Conservation (phyloP, 2,797 vertebrate genomes). For the Sebastes oblongus region DNA sequence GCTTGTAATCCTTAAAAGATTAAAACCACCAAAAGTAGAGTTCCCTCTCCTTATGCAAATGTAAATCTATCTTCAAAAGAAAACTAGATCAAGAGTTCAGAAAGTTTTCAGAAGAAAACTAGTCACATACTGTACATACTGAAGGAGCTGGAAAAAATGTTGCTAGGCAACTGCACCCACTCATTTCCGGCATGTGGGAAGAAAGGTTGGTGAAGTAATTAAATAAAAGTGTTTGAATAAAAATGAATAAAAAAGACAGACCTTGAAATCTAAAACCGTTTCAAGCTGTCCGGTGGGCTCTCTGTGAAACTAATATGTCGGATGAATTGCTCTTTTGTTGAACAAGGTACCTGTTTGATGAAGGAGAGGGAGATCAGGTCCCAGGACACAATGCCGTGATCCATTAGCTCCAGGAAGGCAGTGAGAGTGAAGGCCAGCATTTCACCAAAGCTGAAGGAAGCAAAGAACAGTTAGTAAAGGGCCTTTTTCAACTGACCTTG, state of each 20-base stretch:
- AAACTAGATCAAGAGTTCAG: not conserved
- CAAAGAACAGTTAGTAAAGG: conserved; percentile 16
- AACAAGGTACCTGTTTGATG: conserved; percentile 91
- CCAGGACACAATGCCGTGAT: conserved; percentile 98
- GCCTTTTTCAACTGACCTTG: not conserved
- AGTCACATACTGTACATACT: conserved; percentile 16
- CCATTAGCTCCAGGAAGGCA: conserved; percentile 99
- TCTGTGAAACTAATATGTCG: not conserved
- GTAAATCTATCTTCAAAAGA: not conserved
- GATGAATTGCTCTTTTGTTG: conserved; percentile 6
- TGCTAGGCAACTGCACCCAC: conserved; percentile 75
- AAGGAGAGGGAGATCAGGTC: conserved; percentile 97
- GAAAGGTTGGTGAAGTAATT: conserved; percentile 53
- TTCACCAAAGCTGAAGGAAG: conserved; percentile 90
- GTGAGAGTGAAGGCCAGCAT: conserved; percentile 99
- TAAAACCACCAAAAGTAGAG: not conserved
- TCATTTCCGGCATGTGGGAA: conserved; percentile 39
- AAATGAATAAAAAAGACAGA: not conserved
- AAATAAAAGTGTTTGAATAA: conserved; percentile 36
- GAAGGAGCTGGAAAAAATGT: conserved; percentile 50
- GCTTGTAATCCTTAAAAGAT: not conserved
- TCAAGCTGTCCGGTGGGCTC: not conserved
- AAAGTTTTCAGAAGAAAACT: conserved; percentile 34
- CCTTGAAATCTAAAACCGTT: conserved; percentile 3
- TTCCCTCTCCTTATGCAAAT: not conserved